Evolutionary conservation across 2,888 invertebrate genomes (phyloP), one percentile per base, ranked within the genome.

Genomic region (Sericinus montela): DNA sequence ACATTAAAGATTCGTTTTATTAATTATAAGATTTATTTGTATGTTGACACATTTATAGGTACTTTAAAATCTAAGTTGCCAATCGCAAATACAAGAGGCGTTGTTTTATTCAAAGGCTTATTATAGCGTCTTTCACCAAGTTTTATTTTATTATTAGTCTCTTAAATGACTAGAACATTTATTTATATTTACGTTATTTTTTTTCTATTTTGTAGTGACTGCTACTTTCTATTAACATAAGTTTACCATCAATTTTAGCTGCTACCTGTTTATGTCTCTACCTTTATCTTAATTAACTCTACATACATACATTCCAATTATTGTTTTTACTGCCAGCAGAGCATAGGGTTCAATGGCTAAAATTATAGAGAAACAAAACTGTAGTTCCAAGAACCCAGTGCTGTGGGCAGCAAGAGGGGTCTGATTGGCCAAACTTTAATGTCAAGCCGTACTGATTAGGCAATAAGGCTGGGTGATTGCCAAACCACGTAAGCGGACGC

Each of bases 391-490:
- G 75, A 71, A 66, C 75, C 64, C 70, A 68, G 69, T 74, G 72
- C 73, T 73, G 58, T 69, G 63, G 71, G 75, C 78, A 79, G 79
- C 69, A 67, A 56, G 61, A 62, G 62, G 72, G 62, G 66, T 79
- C 85, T 72, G 80, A 76, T 80, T 69, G 72, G 69, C 65, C 75
- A 77, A 76, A 84, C 70, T 69, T n/a, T 65, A 54, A 58, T 58
- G 86, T 86, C 86, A 51, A 63, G 69, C 85, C 88, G 72, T 83
- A 80, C 91, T 89, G 91, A 91, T 92, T 92, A 91, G 91, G 87
- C 91, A 90, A 91, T 91, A 92, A 93, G 93, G 92, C 93, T 92
- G 93, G 93, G 92, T 87, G 83, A 89, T 91, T 92, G 91, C 89
- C 91, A 91, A 92, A 92, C 92, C 91, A 89, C 85, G 90, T 81